Evolutionary conservation across 2,888 invertebrate species (phyloP), one percentile per base, ranked within the genome.

Genomic region (Leptopilina drosophilae): DNA sequence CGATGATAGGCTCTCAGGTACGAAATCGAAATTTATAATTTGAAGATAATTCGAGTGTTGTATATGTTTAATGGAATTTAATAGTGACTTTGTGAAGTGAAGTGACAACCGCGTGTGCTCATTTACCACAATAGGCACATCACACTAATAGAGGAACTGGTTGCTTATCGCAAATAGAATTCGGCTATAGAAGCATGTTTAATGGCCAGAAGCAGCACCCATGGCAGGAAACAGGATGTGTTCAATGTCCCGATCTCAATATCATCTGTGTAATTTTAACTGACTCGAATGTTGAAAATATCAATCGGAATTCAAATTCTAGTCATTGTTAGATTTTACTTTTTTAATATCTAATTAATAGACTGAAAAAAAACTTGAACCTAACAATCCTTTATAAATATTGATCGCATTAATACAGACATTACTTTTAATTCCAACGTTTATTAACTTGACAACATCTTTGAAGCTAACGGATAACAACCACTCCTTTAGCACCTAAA

Each of bases 161-260:
- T 69, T 81, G 79, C 76, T 79, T 80, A 80, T 81, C 80, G 75
- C 77, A 87, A 87, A 88, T 87, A 88, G 88, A 88, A 87, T 85
- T 85, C 82, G 82, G 82, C 80, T 81, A 76, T 81, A 78, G 81
- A 82, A 76, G 78, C 81, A 83, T 75, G 79, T 81, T 82, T 82
- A 82, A 81, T 81, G 78, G 76, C 75, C 80, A 81, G 81, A 81
- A 81, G 78, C 81, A 49, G 79, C 81, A 78, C 81, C 81, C 83
- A 69, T 81, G 80, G 84, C 85, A 88, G 89, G 87, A 89, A 87
- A 89, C 88, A 85, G 87, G 87, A 88, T 86, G 87, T 86, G 88
- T 83, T 88, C 86, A 89, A 89, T 90, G 89, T 89, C 86, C 89
- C 87, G 89, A 88, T 88, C 89, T 88, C 88, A 85, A 85, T 86